Evolutionary conservation across 2,888 invertebrate genomes (phyloP).

Genomic region (Drosophila melanosoma): DNA sequence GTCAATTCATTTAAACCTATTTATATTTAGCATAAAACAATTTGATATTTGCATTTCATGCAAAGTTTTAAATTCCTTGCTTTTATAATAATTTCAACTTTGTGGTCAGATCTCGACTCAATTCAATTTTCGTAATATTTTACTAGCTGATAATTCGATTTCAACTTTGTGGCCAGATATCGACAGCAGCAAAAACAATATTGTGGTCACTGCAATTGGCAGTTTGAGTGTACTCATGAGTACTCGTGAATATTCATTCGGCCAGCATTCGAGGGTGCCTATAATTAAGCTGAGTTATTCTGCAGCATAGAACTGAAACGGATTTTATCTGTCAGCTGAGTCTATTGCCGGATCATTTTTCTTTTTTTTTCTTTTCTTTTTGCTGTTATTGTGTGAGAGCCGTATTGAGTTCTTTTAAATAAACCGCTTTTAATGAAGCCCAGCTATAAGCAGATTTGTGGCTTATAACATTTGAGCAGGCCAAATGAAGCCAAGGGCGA

Average conservation of each 20-base stretch:
- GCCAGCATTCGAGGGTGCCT: conserved; percentile 22
- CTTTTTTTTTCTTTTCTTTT: not conserved
- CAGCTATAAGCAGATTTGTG: conserved; percentile 82
- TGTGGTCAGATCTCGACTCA: not conserved
- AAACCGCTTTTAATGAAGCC: conserved; percentile 80
- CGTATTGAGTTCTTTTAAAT: conserved; percentile 65
- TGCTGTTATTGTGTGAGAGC: conserved; percentile 15
- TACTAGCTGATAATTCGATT: not conserved
- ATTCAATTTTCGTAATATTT: not conserved
- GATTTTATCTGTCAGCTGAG: not conserved
- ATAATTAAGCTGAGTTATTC: conserved; percentile 47
- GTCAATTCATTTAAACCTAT: not conserved
- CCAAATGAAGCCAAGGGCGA: conserved; percentile 61
- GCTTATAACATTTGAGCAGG: conserved; percentile 75
- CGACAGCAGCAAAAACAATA: conserved; percentile 1
- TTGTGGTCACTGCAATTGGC: conserved; percentile 12
- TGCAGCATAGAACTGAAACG: not conserved
- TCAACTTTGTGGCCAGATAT: conserved; percentile 12
- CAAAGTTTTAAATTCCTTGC: not conserved
- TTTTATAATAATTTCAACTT: not conserved
- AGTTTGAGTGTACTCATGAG: conserved; percentile 6
- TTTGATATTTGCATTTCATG: not conserved
- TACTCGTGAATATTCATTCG: not conserved
- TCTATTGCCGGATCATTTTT: conserved; percentile 31
- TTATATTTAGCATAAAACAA: not conserved